Evolutionary conservation across 2,888 invertebrate species (phyloP).

Genomic region (Trachelus stipa): DNA sequence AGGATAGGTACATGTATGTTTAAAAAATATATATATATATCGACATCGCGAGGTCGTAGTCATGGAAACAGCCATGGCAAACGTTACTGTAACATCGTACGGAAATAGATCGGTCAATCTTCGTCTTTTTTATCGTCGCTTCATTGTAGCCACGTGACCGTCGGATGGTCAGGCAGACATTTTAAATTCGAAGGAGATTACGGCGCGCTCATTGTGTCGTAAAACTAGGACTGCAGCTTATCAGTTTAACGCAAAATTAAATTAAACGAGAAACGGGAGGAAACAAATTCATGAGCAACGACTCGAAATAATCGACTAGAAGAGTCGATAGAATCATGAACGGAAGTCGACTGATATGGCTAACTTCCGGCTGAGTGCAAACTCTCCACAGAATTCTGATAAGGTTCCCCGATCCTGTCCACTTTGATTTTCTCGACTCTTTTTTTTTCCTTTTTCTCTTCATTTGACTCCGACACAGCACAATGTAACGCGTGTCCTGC

Average conservation of each 20-base stretch:
- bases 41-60: neutral
- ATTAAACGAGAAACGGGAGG: neutral
- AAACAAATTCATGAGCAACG: neutral
- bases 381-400: conserved; percentile 2
- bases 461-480: neutral
- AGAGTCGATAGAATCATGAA: neutral
- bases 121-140: neutral
- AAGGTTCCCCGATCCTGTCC: neutral
- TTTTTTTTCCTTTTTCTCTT: neutral
- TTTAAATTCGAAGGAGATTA: neutral
- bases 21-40: neutral
- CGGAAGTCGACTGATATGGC: neutral
- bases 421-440: neutral
- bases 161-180: neutral
- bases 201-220: neutral
- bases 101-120: neutral
- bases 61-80: neutral
- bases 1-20: neutral
- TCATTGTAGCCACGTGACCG: neutral
- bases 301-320: neutral
- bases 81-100: neutral
- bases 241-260: neutral
- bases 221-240: neutral
- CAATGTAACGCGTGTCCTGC: neutral
- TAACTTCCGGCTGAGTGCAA: conserved; percentile 1